Evolutionary conservation across 2,113 vertebrate species (phyloP).

Genomic region (Coptodon rendalli): DNA sequence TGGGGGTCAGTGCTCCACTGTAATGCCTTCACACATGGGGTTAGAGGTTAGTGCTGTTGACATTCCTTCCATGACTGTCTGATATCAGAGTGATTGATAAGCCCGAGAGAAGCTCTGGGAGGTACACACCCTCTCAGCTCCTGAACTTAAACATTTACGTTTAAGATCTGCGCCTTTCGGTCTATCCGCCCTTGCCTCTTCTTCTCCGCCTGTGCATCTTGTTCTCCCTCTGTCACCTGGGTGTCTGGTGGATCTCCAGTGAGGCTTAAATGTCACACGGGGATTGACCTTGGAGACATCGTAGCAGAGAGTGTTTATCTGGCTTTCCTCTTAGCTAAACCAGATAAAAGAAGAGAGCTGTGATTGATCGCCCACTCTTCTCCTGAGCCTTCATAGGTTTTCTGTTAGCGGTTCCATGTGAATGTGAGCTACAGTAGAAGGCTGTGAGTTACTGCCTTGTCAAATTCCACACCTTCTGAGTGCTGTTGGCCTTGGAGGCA

Average conservation of each 20-base stretch:
- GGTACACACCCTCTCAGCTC: slow-evolving; percentile 34
- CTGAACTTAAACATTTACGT: slow-evolving; percentile 63
- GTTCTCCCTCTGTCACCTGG: slow-evolving; percentile 20
- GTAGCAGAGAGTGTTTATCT: slow-evolving; percentile 58
- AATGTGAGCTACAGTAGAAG: slow-evolving; percentile 58
- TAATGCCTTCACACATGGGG: slow-evolving; percentile 61
- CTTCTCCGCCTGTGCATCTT: neutral
- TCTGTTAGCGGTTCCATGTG: slow-evolving; percentile 48
- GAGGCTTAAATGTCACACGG: slow-evolving; percentile 34
- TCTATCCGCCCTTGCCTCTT: neutral
- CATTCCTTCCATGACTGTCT: slow-evolving; percentile 67
- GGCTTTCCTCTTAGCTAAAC: slow-evolving; percentile 50
- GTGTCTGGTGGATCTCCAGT: slow-evolving; percentile 42
- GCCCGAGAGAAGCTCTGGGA: slow-evolving; percentile 33
- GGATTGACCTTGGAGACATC: slow-evolving; percentile 53
- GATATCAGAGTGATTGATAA: slow-evolving; percentile 67
- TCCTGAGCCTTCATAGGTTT: slow-evolving; percentile 27
- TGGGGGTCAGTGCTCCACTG: slow-evolving; percentile 53
- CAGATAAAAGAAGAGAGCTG: slow-evolving; percentile 56
- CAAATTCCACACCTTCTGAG: slow-evolving; percentile 65
- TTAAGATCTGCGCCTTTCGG: slow-evolving; percentile 7
- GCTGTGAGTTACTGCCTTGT: slow-evolving; percentile 44
- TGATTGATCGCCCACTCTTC: slow-evolving; percentile 52
- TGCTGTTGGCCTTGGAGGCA: slow-evolving; percentile 4
- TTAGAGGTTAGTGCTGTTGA: slow-evolving; percentile 64